These are phyloP conservation scores for Sebastes wilsoni DNA, from an alignment of 2,797 vertebrate genomes.

Conservation along the genomic window DNA sequence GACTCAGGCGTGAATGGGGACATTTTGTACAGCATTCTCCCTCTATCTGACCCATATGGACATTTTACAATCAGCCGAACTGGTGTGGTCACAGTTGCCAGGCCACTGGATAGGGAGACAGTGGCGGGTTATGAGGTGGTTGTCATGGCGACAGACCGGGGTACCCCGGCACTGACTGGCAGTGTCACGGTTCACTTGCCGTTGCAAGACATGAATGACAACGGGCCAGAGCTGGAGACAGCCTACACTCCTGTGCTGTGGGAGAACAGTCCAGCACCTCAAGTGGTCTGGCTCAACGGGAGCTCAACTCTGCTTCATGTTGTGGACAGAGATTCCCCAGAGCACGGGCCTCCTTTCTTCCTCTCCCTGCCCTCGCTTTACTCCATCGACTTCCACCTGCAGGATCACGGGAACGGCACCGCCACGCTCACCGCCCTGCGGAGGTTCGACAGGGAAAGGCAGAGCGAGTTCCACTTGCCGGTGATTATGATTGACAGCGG, in stretches of 20 bases:
- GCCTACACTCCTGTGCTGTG: conserved; percentile 87
- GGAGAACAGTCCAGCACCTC: conserved; percentile 87
- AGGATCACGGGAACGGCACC: conserved; percentile 88
- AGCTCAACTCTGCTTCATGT: conserved; percentile 86
- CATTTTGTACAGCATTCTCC: conserved; percentile 83
- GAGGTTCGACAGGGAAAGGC: conserved; percentile 87
- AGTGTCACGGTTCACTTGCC: conserved; percentile 83
- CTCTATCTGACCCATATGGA: conserved; percentile 81
- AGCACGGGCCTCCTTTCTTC: conserved; percentile 87
- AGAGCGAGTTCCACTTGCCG: conserved; percentile 83
- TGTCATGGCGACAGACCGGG: conserved; percentile 87
- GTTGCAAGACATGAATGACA: conserved; percentile 90
- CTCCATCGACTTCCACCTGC: conserved; percentile 87
- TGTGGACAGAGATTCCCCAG: conserved; percentile 84
- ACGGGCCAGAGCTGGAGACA: conserved; percentile 87
- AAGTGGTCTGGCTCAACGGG: conserved; percentile 84
- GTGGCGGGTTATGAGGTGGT: conserved; percentile 81
- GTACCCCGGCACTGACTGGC: conserved; percentile 83
- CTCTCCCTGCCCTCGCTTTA: conserved; percentile 81
- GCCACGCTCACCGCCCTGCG: conserved; percentile 88
- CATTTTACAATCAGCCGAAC: conserved; percentile 83
- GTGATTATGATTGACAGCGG: conserved; percentile 88
- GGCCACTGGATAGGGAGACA: conserved; percentile 83
- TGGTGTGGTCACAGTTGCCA: conserved; percentile 82
- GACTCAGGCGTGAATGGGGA: conserved; percentile 87